Conservation (phyloP, 2,888 invertebrate genomes). For the Deroplatys truncata region DNA sequence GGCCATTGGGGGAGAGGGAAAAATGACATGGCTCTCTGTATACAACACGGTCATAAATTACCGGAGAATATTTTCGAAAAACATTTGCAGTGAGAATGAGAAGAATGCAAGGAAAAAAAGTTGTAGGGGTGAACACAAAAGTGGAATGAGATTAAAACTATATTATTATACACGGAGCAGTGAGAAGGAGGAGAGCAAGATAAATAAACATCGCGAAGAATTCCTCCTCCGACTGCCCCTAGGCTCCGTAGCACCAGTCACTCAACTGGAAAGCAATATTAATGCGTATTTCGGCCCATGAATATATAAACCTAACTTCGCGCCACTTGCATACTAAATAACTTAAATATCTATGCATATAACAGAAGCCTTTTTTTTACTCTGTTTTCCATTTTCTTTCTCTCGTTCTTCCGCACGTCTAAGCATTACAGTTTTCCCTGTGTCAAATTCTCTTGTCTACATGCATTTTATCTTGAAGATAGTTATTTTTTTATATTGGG, state of each 20-base stretch:
- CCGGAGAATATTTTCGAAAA: not conserved
- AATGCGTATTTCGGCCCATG: slow-evolving; percentile 20
- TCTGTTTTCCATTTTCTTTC: not conserved
- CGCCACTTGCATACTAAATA: slow-evolving; percentile 16
- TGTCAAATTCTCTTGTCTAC: not conserved
- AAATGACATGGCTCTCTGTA: not conserved
- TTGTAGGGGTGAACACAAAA: not conserved
- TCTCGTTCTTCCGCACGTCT: not conserved
- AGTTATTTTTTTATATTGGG: not conserved
- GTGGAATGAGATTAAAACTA: not conserved
- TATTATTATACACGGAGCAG: not conserved
- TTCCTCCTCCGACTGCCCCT: not conserved
- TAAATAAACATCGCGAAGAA: not conserved
- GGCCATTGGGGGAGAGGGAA: not conserved
- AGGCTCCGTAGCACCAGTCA: not conserved
- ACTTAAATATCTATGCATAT: not conserved
- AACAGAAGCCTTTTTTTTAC: not conserved
- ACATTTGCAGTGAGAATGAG: not conserved
- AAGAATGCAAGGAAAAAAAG: not conserved
- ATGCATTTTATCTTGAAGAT: too few relatives aligned
- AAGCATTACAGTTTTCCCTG: not conserved
- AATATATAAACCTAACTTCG: slow-evolving; percentile 12
- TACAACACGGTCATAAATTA: not conserved
- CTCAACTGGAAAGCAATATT: slow-evolving; percentile 17
- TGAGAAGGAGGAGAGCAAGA: not conserved